Base-by-base conservation (phyloP, 2,888 invertebrate genomes). In the Agrochola lota region DNA sequence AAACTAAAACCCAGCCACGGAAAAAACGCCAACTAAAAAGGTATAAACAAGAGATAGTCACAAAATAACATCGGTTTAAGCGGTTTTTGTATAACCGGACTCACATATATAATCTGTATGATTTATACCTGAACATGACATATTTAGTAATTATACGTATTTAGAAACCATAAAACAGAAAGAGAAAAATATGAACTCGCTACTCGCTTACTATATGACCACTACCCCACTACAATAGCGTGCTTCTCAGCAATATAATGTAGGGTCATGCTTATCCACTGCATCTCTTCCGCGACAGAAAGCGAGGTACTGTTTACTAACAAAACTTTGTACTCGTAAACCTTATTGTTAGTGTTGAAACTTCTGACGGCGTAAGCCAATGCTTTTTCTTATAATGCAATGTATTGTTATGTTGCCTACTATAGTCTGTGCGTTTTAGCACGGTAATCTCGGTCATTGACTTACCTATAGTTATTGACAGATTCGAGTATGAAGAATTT, bases 201-300 rank as follows among this genome's bases (percentile, higher is more conserved):
- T 74, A 26, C 26, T 60, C 72, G 77, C 62, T 15, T 40, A 17
- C 55, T 30, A 6, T 75, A 7, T 8, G 20, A 66, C 78, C 55
- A 17, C 23, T 0, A 11, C 55, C 59, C 5, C 5, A 62, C 20
- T 15, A 40, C 49, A 59, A 62, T 85, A 30, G 95, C 95, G 95
- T 95, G 95, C 81, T 85, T 80, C 74, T 71, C 72, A 85, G 92
- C 92, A 93, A 93, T 95, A 93, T 89, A 85, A 92, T 83, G 83
- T 86, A 87, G 90, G 90, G 91, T 88, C 89, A 83, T 87, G 89
- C 91, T 92, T 94, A 94, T 94, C 93, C 88, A 89, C 81, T 90
- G 83, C 89, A 94, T 94, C 93, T 92, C 89, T 93, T 93, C 93
- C 93, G 91, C 82, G 89, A 86, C 91, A 91, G 91, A 93, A 93